phyloP scores from a whole-genome alignment of 2,888 invertebrate genomes.

The Rotaria socialis region DNA sequence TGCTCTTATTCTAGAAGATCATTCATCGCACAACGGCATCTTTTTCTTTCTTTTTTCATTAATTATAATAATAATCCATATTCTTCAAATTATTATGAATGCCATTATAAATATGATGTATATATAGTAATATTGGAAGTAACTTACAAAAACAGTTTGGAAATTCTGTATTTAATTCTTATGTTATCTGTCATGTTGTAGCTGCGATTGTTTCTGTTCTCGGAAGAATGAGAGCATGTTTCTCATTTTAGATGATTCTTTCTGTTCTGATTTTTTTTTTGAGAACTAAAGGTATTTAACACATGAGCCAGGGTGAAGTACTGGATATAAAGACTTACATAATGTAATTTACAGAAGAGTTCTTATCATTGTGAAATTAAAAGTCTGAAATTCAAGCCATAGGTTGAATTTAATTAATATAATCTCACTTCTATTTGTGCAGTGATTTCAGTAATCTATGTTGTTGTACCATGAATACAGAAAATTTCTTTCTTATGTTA shows the following conservation, averaged over 20 bases:
- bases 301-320: not conserved
- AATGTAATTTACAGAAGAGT: not conserved
- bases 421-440: slow-evolving; percentile 12
- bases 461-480: not conserved
- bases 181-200: not conserved
- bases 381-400: slow-evolving; percentile 2
- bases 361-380: not conserved
- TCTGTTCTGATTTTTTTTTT: not conserved
- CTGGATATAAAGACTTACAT: not conserved
- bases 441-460: not conserved
- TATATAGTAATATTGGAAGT: not conserved
- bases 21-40: not conserved
- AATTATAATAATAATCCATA: not conserved
- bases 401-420: slow-evolving; percentile 8
- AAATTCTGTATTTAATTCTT: not conserved
- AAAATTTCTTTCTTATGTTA: not conserved
- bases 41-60: not conserved
- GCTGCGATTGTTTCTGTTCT: not conserved
- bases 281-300: slow-evolving; percentile 13
- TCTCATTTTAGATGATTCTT: not conserved
- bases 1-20: not conserved
- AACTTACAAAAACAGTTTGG: not conserved
- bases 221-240: not conserved
- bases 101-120: not conserved
- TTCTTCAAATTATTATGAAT: not conserved